Evolutionary conservation across 2,888 invertebrate species (phyloP).

Genomic region (Cataglyphis cursor): DNA sequence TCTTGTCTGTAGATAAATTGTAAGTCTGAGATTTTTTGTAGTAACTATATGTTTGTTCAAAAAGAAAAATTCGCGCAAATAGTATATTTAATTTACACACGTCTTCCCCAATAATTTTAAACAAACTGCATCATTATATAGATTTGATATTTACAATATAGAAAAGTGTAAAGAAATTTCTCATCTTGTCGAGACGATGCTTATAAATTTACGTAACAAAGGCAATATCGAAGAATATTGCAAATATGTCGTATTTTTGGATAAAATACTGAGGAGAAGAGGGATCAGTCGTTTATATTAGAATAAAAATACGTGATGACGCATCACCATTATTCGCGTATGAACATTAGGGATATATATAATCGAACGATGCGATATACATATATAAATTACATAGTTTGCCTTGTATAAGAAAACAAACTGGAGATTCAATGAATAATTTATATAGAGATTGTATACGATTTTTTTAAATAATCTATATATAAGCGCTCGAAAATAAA

Average conservation of each 20-base stretch:
- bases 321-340: background rate
- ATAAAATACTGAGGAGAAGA: background rate
- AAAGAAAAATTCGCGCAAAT: constrained; percentile 18
- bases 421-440: constrained; percentile 34
- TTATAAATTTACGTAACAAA: constrained; percentile 4
- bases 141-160: background rate
- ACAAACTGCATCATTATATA: background rate
- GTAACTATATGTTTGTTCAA: constrained; percentile 39
- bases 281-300: constrained; percentile 15
- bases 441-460: background rate
- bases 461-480: constrained; percentile 23
- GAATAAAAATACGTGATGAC: background rate
- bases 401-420: constrained; percentile 4
- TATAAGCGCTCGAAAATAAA: constrained; percentile 5
- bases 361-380: background rate
- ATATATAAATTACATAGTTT: background rate
- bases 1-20: background rate
- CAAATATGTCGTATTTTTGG: background rate
- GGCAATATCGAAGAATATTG: background rate
- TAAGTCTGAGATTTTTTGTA: constrained; percentile 44
- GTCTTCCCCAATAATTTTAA: background rate
- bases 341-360: constrained; percentile 19
- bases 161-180: background rate
- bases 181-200: background rate
- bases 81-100: constrained; percentile 4